phyloP scores from a whole-genome alignment of 2,113 vertebrate species.

The Nibea coibor region DNA sequence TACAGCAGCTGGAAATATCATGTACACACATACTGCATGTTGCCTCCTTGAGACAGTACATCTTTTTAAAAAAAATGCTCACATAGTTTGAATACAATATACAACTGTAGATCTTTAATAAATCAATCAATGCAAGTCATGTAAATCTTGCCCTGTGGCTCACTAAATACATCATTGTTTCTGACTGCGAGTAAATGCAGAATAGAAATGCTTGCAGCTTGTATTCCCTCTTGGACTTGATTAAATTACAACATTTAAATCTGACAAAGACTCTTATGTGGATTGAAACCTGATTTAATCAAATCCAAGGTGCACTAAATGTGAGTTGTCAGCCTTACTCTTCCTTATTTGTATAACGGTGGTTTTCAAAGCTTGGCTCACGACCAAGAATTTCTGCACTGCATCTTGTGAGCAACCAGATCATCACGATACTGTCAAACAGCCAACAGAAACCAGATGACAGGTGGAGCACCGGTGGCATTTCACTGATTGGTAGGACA shows the following conservation, averaged over 20 bases:
- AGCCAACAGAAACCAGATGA: constrained; percentile 48
- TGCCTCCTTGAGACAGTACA: not conserved
- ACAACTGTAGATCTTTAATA: not conserved
- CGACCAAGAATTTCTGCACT: constrained; percentile 26
- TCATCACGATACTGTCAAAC: constrained; percentile 32
- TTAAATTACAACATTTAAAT: constrained; percentile 31
- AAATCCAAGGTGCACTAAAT: constrained; percentile 3
- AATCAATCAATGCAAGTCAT: not conserved
- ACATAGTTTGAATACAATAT: not conserved
- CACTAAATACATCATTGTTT: not conserved
- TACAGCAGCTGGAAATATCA: not conserved
- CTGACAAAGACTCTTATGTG: constrained; percentile 24
- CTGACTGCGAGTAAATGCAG: not conserved
- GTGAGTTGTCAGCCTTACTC: not conserved
- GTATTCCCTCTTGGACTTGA: not conserved
- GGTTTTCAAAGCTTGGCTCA: constrained; percentile 37
- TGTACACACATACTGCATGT: not conserved
- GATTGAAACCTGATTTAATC: constrained; percentile 19
- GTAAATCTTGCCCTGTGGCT: not conserved
- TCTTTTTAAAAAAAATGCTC: not conserved
- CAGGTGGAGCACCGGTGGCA: constrained; percentile 18
- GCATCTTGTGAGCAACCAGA: constrained; percentile 28
- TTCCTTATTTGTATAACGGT: constrained; percentile 20
- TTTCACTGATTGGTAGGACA: constrained; percentile 30
- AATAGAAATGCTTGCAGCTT: not conserved